A percentile compares a stretch with the other conserved stretches of the same genome.
phyloP scores from a whole-genome alignment of 2,113 vertebrate genomes.

The Piprites chloris region DNA sequence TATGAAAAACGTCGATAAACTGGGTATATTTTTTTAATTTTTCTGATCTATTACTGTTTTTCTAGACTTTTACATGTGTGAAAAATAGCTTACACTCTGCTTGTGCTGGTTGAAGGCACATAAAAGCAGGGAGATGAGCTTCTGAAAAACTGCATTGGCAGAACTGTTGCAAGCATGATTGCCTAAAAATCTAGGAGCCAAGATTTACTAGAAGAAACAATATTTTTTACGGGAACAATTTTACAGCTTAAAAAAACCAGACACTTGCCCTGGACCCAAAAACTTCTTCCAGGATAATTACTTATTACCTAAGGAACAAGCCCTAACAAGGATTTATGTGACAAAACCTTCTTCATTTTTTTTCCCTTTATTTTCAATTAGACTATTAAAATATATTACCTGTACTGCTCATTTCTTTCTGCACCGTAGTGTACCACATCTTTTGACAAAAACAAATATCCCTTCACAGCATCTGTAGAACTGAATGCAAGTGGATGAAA shows the following conservation, averaged over 20 bases:
- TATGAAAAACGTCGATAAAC: not conserved
- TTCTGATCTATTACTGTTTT: not conserved
- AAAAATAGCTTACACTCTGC: not conserved
- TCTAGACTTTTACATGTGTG: not conserved
- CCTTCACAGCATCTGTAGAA: not conserved
- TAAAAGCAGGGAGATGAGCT: not conserved
- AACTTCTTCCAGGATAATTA: not conserved
- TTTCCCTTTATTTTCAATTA: not conserved
- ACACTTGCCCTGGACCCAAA: not conserved
- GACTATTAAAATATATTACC: not conserved
- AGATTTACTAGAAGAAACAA: not conserved
- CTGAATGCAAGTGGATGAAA: not conserved
- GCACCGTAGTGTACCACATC: not conserved
- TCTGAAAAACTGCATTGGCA: not conserved
- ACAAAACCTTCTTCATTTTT: not conserved
- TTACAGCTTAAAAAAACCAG: not conserved
- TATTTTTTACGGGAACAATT: not conserved
- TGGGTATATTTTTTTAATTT: not conserved
- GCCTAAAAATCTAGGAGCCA: not conserved
- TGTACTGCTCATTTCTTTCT: not conserved
- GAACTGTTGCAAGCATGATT: not conserved
- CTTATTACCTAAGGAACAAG: not conserved
- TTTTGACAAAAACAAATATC: not conserved
- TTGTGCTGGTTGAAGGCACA: not conserved
- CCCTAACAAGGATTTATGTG: not conserved